Conservation (phyloP, 1,140 invertebrate genomes). For the Oryctes rhinoceros region DNA sequence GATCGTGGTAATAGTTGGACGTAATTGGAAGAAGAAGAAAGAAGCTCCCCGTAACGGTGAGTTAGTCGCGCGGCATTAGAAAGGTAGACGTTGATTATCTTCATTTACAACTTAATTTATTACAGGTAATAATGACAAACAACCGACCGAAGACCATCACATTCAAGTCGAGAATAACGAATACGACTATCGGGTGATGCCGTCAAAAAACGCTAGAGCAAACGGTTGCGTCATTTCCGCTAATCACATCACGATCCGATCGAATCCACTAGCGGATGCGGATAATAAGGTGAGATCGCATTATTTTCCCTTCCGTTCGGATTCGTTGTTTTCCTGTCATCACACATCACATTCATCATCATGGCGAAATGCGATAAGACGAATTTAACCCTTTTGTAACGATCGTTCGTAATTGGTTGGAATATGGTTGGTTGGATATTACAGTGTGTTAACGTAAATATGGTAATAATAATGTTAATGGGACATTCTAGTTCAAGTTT, state of each 20-base stretch:
- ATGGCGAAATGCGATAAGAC: constrained; percentile 1
- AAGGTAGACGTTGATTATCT: not conserved
- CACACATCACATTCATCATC: constrained; percentile 40
- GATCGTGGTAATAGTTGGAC: constrained; percentile 64
- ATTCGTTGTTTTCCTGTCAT: constrained; percentile 51
- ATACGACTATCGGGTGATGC: constrained; percentile 56
- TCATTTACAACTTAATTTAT: not conserved
- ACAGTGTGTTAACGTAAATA: not conserved
- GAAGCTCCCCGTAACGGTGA: constrained; percentile 45
- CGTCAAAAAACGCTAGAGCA: constrained; percentile 60
- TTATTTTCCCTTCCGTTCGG: not conserved
- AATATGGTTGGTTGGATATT: not conserved
- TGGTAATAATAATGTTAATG: not conserved
- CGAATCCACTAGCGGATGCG: constrained; percentile 73
- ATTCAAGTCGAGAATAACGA: constrained; percentile 63
- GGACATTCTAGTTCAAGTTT: too few relatives aligned
- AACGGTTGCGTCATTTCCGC: constrained; percentile 69
- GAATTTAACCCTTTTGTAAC: constrained; percentile 28
- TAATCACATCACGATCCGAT: constrained; percentile 74
- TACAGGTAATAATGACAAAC: constrained; percentile 21
- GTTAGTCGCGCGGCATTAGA: not conserved
- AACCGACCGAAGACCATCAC: constrained; percentile 60
- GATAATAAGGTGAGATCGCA: constrained; percentile 66
- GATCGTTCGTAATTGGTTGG: not conserved
- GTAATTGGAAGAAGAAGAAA: constrained; percentile 59